Evolutionary conservation across 2,113 vertebrate genomes (phyloP), one percentile per base, ranked within the genome.

Genomic region (Pyrgilauda ruficollis): DNA sequence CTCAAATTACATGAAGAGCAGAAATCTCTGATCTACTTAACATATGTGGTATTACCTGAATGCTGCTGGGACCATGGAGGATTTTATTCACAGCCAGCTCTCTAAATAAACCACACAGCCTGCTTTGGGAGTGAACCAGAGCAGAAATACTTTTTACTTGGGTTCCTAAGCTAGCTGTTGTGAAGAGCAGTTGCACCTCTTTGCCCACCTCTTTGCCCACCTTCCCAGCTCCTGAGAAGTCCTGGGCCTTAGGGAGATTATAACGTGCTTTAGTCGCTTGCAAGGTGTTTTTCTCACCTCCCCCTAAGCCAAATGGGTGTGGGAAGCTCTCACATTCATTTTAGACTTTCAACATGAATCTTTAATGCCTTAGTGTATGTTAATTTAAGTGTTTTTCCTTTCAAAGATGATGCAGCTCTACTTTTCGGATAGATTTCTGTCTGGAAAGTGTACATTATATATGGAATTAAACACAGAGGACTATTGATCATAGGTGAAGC

Each of bases 1-100:
- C 49, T 72, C 41, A 75, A 70, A 46, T 78, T 59, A 49, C 5
- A 7, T 6, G 5, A 84, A 61, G 43, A 62, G 18, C 59, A 93
- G 61, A 70, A 39, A 73, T 66, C 28, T 76, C 26, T 49, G 18
- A 17, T 69, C 37, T 90, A 15, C 19, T 46, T 85, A 73, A 46
- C 7, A 3, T 11, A 31, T 13, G 26, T 3, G 2, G 5, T 79
- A 44, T 78, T 84, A 50, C 19, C 22, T 50, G 37, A 66, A 41
- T 53, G 15, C 44, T 84, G 24, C 37, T 0, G 6, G 58, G 33
- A 83, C 46, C 13, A 24, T 0, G 0, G 44, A 44, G 11, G 9
- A n/a, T 91, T 72, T 49, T 72, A 4, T 55, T 82, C 89, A 78
- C 63, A 82, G 41, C 21, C 7, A 6, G 35, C 8, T 72, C 39